These are phyloP conservation scores for Lindbergichthys nudifrons DNA, from an alignment of 2,797 vertebrate genomes.

Conservation along the genomic window DNA sequence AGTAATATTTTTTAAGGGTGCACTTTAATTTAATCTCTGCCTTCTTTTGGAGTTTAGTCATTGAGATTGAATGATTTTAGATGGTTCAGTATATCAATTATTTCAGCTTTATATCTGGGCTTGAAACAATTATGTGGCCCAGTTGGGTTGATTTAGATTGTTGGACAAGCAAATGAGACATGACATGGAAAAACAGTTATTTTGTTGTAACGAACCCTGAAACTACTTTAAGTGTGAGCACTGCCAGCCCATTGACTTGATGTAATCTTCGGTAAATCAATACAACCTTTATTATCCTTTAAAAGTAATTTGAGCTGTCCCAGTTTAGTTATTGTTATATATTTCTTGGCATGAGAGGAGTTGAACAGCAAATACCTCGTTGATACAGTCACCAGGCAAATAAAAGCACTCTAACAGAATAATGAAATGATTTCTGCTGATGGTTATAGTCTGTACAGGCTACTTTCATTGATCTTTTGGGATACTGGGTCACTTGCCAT, in stretches of 20 bases:
- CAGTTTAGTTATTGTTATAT: conserved; percentile 67
- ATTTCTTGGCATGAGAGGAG: conserved; percentile 75
- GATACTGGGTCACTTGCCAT: conserved; percentile 18
- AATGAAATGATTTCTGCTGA: conserved; percentile 72
- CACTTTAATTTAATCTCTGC: conserved; percentile 73
- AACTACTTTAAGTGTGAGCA: conserved; percentile 66
- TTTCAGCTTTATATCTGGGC: conserved; percentile 43
- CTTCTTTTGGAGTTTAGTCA: conserved; percentile 67
- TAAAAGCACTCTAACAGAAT: conserved; percentile 71
- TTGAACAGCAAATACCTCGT: conserved; percentile 74
- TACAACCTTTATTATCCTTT: conserved; percentile 57
- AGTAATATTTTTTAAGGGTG: conserved; percentile 48
- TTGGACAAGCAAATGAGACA: conserved; percentile 70
- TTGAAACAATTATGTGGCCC: conserved; percentile 67
- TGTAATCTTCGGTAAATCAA: conserved; percentile 72
- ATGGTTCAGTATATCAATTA: conserved; percentile 71
- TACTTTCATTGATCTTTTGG: conserved; percentile 48
- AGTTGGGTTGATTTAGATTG: conserved; percentile 72
- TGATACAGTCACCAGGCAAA: conserved; percentile 74
- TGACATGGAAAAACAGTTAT: conserved; percentile 75
- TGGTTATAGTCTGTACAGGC: conserved; percentile 53
- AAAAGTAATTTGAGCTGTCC: conserved; percentile 28
- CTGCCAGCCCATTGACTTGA: conserved; percentile 56
- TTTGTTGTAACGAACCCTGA: conserved; percentile 63
- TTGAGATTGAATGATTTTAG: conserved; percentile 59